Base-by-base conservation (phyloP, 2,113 vertebrate genomes). In the Prunella fulvescens region DNA sequence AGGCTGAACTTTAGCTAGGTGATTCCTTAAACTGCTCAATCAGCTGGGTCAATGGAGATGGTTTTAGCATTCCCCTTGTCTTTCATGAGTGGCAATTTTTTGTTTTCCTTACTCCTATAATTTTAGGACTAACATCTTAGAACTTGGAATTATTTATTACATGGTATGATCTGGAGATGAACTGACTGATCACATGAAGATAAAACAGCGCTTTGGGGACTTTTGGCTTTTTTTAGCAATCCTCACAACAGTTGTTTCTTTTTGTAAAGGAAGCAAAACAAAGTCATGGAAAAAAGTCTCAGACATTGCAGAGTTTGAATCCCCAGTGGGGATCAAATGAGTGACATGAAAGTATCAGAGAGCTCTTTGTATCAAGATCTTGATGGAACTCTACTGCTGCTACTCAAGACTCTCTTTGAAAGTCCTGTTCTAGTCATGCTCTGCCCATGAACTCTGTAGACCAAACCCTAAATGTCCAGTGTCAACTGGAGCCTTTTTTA, bases 171-270 rank as follows among this genome's bases (percentile, higher is more conserved):
- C 70, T 91, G 73, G 73, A 73, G 64, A 67, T 70, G 82, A 93
- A 88, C 76, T 83, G 88, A 81, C 64, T 37, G 92, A 90, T 95
- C 91, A 91, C 83, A 84, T 64, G 65, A 67, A 88, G 77, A 94
- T 93, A 88, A 86, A 91, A 58, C 40, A 89, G 88, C 0, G 3
- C 92, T 80, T 88, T 89, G 77, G 88, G 92, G 77, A 70, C 48
- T 73, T 29, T 4, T 16, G 77, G 53, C 60, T 97, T 86, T 88
- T 94, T 95, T 95, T 94, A 95, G 88, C 64, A 87, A 42, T 74
- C 72, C 64, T 83, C 86, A 93, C 64, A 94, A 96, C 76, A 74
- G 88, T 92, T 86, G 42, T 83, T 96, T 95, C 72, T 94, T 83
- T 88, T 91, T 73, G 76, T 74, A 57, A 87, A 91, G 51, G 60